Conservation (phyloP, 2,888 invertebrate species). For the Drosophila demipolita region DNA sequence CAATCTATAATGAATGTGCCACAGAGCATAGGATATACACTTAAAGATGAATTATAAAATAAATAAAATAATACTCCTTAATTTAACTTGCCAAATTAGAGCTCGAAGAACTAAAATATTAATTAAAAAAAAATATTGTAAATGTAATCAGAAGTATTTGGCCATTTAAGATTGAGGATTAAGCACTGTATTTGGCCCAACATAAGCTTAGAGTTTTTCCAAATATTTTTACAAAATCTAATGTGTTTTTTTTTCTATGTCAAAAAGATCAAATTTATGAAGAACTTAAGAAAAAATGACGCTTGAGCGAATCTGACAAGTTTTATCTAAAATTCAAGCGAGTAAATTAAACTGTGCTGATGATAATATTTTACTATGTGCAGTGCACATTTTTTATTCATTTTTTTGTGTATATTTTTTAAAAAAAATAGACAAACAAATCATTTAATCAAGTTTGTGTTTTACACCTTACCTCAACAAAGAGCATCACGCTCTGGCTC, state of each 20-base stretch:
- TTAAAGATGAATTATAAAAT: not conserved
- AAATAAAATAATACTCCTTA: too few species aligned
- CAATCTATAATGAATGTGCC: not conserved
- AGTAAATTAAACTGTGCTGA: not conserved
- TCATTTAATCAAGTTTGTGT: constrained; percentile 40
- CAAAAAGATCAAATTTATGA: not conserved
- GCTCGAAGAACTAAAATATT: not conserved
- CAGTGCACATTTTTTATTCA: not conserved
- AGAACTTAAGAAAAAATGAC: not conserved
- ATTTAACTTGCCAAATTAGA: too few species aligned
- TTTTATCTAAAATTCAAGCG: not conserved
- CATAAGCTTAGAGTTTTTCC: not conserved
- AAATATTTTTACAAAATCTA: not conserved
- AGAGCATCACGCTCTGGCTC: constrained; percentile 51
- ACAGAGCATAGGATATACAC: too few species aligned
- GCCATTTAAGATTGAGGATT: not conserved
- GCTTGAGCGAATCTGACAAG: not conserved
- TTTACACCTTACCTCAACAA: constrained; percentile 24
- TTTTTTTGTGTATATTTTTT: not conserved
- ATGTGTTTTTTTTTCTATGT: not conserved
- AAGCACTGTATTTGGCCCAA: not conserved
- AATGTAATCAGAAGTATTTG: not conserved
- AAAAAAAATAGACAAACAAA: constrained; percentile 40
- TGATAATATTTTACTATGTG: not conserved
- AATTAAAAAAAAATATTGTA: not conserved